Evolutionary conservation across 2,797 vertebrate genomes (phyloP).

Genomic region (Cephalopachus bancanus): DNA sequence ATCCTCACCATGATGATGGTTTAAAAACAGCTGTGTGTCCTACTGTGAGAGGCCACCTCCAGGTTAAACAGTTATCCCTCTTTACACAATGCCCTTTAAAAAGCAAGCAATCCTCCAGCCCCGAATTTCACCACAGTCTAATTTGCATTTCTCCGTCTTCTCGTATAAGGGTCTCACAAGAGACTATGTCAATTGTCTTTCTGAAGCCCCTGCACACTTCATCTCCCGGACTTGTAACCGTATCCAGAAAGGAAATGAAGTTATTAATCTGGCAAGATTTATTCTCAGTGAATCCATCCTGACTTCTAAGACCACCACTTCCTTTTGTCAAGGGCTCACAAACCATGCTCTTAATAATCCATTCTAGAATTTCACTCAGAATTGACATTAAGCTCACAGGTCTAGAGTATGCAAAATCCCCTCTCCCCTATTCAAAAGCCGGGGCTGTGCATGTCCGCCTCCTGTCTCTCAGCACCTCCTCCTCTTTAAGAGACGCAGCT

Average conservation of each 20-base stretch:
- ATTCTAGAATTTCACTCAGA: slow-evolving; percentile 53
- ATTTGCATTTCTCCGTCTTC: background rate
- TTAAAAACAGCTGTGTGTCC: background rate
- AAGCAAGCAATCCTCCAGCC: background rate
- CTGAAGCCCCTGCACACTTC: background rate
- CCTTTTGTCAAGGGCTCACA: slow-evolving; percentile 40
- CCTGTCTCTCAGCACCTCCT: background rate
- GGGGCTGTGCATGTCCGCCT: background rate
- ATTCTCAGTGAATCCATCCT: background rate
- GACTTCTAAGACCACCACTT: background rate
- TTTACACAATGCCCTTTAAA: background rate
- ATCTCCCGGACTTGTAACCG: background rate
- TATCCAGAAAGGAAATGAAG: slow-evolving; percentile 50
- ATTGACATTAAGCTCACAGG: slow-evolving; percentile 29
- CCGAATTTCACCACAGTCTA: background rate
- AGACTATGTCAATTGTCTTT: background rate
- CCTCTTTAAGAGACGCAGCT: background rate
- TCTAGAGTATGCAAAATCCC: slow-evolving; percentile 36
- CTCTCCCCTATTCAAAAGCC: background rate
- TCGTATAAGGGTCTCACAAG: background rate
- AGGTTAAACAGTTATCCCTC: background rate
- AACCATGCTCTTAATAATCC: background rate
- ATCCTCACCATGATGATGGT: background rate
- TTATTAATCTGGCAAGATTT: slow-evolving; percentile 35
- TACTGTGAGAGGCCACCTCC: background rate